Conservation (phyloP, 2,888 invertebrate species). For the Argynnis bischoffii region DNA sequence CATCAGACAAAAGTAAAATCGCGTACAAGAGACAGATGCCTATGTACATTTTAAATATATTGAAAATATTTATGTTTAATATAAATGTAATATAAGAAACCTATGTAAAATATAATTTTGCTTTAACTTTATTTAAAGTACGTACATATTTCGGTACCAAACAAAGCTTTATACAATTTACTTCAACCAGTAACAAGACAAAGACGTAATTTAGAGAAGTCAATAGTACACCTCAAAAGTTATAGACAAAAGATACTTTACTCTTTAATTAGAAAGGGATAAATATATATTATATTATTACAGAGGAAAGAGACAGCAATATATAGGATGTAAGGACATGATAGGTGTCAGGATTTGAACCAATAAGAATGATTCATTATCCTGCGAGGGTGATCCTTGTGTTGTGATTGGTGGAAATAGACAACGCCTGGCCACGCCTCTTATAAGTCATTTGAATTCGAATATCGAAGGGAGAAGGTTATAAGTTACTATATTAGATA, state of each 20-base stretch:
- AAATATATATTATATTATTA: conserved; percentile 31
- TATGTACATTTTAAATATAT: too few species aligned
- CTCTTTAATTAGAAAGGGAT: conserved; percentile 38
- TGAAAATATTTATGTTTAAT: too few species aligned
- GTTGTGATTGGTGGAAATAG: conserved; percentile 67
- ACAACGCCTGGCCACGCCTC: conserved; percentile 73
- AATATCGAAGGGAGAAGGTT: conserved; percentile 61
- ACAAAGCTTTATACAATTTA: conserved; percentile 5
- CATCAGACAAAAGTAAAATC: too few species aligned
- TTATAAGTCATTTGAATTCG: conserved; percentile 71
- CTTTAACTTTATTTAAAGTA: not conserved
- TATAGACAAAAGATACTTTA: conserved; percentile 20
- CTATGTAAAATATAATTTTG: too few species aligned
- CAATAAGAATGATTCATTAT: conserved; percentile 64
- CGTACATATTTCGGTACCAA: not conserved
- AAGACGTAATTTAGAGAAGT: conserved; percentile 21
- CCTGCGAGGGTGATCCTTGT: conserved; percentile 73
- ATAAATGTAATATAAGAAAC: too few species aligned
- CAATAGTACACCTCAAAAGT: conserved; percentile 24
- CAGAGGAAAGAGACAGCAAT: conserved; percentile 58
- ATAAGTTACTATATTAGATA: conserved; percentile 20
- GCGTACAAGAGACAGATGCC: too few species aligned
- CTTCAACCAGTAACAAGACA: conserved; percentile 14
- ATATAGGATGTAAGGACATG: conserved; percentile 65
- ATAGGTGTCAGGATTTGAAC: conserved; percentile 53